These are phyloP conservation scores for Plebejus melissa DNA, from an alignment of 2,888 invertebrate genomes.

Conservation along the genomic window DNA sequence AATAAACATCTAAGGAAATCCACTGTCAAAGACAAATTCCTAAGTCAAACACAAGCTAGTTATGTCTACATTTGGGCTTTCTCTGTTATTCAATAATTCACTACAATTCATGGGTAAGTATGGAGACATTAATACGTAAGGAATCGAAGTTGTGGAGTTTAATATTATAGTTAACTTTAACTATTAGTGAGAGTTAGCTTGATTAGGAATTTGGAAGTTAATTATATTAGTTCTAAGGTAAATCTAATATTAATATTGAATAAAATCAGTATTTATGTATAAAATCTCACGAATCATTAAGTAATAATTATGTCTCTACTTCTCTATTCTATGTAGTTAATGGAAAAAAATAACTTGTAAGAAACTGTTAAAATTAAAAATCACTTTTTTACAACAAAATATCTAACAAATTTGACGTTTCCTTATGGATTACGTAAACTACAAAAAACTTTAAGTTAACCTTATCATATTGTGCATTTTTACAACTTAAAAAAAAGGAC, in stretches of 20 bases:
- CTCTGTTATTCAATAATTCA: conserved; percentile 77
- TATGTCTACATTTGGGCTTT: conserved; percentile 75
- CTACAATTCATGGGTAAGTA: conserved; percentile 76
- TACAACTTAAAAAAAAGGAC: too few species aligned
- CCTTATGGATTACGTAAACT: too few species aligned
- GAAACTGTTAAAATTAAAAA: too few species aligned
- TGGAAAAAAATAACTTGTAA: too few species aligned
- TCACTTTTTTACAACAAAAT: too few species aligned
- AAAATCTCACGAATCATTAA: too few species aligned
- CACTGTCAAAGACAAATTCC: background rate
- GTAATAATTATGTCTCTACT: too few species aligned
- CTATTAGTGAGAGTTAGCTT: background rate
- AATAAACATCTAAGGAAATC: conserved; percentile 14
- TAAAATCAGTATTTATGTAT: too few species aligned
- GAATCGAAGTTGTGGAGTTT: background rate
- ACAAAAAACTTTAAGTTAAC: too few species aligned
- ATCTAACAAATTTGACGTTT: too few species aligned
- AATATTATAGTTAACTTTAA: background rate
- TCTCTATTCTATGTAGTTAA: too few species aligned
- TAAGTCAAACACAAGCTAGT: conserved; percentile 40
- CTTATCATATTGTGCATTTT: too few species aligned
- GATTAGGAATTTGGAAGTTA: background rate
- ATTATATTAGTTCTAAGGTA: background rate
- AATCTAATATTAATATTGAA: background rate
- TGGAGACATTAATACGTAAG: conserved; percentile 49